These are phyloP conservation scores for Drosophila quasianomalipes DNA, from an alignment of 2,888 invertebrate species.

Conservation along the genomic window DNA sequence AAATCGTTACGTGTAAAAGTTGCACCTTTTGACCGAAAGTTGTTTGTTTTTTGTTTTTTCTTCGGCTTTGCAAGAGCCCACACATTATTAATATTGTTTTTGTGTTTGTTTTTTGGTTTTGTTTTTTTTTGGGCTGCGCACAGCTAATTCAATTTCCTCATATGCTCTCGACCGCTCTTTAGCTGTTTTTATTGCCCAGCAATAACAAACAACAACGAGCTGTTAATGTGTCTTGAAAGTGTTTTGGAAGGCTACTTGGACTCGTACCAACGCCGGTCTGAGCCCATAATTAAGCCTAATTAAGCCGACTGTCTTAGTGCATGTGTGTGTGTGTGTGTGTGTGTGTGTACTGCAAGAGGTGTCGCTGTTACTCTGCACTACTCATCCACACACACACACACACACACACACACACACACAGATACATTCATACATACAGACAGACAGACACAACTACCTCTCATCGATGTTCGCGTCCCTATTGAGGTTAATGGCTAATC, in stretches of 20 bases:
- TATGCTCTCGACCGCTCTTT: slow-evolving; percentile 6
- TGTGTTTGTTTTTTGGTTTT: slow-evolving; percentile 6
- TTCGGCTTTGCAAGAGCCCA: slow-evolving; percentile 18
- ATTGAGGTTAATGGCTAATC: slow-evolving; percentile 79
- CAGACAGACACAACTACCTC: slow-evolving; percentile 7
- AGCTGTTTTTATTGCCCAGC: slow-evolving; percentile 57
- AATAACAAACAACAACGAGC: slow-evolving; percentile 63
- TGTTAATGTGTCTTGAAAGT: slow-evolving; percentile 72
- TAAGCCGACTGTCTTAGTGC: slow-evolving; percentile 53
- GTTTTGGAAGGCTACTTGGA: slow-evolving; percentile 63
- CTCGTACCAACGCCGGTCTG: slow-evolving; percentile 30
- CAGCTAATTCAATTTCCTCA: slow-evolving; percentile 58
- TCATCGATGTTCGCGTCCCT: slow-evolving; percentile 36
- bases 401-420: not conserved
- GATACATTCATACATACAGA: slow-evolving; percentile 1
- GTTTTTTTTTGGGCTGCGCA: not conserved
- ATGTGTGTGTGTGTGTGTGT: slow-evolving; percentile 16
- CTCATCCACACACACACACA: slow-evolving; percentile 1
- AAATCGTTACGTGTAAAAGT: slow-evolving; percentile 81
- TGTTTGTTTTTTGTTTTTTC: slow-evolving; percentile 58
- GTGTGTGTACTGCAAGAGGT: slow-evolving; percentile 40
- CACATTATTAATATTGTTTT: slow-evolving; percentile 35
- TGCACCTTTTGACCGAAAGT: slow-evolving; percentile 79
- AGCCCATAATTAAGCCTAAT: slow-evolving; percentile 79
- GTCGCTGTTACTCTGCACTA: slow-evolving; percentile 54